Conservation (phyloP, 2,888 invertebrate genomes). For the Lottia gigantea region DNA sequence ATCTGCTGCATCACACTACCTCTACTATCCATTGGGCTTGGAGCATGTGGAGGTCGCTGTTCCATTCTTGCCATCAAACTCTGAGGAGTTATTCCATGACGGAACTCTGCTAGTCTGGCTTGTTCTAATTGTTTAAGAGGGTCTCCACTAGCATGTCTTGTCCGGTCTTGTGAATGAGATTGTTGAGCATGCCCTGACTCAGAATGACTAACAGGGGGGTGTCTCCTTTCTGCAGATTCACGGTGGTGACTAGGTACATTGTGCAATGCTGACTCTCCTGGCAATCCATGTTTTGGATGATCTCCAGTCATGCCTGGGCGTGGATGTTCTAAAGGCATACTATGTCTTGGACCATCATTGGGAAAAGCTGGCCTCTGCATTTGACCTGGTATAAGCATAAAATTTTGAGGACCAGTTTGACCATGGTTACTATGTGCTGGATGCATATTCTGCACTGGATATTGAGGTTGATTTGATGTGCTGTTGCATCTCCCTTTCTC, state of each 20-base stretch:
- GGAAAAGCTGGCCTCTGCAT: slow-evolving; percentile 1
- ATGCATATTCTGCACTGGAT: background rate
- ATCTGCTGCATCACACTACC: slow-evolving; percentile 17
- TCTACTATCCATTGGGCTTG: background rate
- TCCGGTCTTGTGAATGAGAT: background rate
- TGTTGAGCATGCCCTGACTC: background rate
- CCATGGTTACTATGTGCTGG: background rate
- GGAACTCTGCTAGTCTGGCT: slow-evolving; percentile 15
- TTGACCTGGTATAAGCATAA: background rate
- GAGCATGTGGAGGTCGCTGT: background rate
- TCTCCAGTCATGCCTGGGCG: slow-evolving; percentile 9
- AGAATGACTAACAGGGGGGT: background rate
- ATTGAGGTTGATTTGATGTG: background rate
- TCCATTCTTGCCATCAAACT: slow-evolving; percentile 7
- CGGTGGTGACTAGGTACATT: background rate
- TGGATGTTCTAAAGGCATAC: slow-evolving; percentile 3
- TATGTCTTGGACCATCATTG: slow-evolving; percentile 8
- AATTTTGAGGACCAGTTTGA: background rate
- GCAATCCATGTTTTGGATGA: slow-evolving; percentile 7
- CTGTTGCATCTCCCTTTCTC: background rate
- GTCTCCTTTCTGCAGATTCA: background rate
- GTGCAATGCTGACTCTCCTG: background rate
- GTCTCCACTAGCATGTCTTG: background rate
- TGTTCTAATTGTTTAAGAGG: background rate
- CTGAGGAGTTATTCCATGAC: slow-evolving; percentile 14